Base-by-base conservation (phyloP, 2,888 invertebrate species). In the Arge pagana region DNA sequence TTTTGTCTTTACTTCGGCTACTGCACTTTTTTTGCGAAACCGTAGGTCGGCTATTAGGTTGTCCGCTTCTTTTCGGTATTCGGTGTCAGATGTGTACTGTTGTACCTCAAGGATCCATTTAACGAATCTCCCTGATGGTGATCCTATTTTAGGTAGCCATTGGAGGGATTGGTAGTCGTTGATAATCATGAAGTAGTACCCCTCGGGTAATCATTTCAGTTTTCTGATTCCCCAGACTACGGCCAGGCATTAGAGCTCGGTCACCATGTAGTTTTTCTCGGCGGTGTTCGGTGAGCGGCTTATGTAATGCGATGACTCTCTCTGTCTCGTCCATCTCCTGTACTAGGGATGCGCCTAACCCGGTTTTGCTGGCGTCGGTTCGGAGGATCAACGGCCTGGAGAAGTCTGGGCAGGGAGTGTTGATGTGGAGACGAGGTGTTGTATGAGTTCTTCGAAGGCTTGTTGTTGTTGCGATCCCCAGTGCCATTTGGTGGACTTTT, bases 361-460 rank as follows among this genome's bases (percentile, higher is more conserved):
- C 50, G 8, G 31, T 45, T n/a, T 41, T 43, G 19, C 50, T 50
- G 3, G 57, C 55, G 26, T 57, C 57, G 2, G 53, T 56, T 16
- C 54, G 50, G 1, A 57, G 8, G 0, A 41, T 19, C 15, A 56
- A 56, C 54, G 41, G 40, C 3, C 53, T 49, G 0, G 35, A 10
- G 18, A 62, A 62, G 42, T 62, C 55, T 1, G 59, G 58, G 16
- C 56, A 53, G 3, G 41, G 2, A 63, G 42, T 2, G 54, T 51
- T 3, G 56, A 60, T 10, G 57, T 35, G 3, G 52, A 33, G 1
- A 48, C 50, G 10, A 60, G 49, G 6, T 48, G 41, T 3, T 41
- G 15, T 24, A 55, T 57, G 3, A 62, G 23, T 6, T 19, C 15
- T 1, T 49, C 11, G 40, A 63, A 63, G 1, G 62, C 56, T 4